Percentiles rank a stretch among this genome's conserved stretches.
These are phyloP conservation scores for Pteromalus puparum DNA, from an alignment of 1,140 invertebrate genomes.

Conservation along the genomic window DNA sequence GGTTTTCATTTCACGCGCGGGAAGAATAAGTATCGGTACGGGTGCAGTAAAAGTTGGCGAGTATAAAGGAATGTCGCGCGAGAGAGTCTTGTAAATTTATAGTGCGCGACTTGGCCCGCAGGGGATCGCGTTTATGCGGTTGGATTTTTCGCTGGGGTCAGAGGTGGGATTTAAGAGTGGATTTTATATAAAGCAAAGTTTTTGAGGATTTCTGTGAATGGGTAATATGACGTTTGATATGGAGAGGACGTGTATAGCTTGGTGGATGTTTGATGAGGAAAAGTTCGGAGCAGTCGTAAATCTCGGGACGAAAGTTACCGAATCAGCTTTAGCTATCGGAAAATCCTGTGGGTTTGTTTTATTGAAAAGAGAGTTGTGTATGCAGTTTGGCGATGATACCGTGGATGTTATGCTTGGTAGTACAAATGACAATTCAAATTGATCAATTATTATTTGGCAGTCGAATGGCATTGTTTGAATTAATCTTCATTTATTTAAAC, in stretches of 20 bases:
- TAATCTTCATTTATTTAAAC: too few relatives aligned
- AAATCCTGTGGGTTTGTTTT: not conserved
- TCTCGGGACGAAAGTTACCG: not conserved
- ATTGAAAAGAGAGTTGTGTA: too few relatives aligned
- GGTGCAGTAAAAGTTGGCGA: not conserved
- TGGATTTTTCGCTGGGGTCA: not conserved
- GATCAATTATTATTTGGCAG: too few relatives aligned
- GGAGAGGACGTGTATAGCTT: not conserved
- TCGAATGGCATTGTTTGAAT: too few relatives aligned
- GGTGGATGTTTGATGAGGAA: not conserved
- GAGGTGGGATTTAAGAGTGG: not conserved
- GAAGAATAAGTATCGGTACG: not conserved
- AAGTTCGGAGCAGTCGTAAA: not conserved
- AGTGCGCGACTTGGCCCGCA: not conserved
- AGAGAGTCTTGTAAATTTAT: constrained; percentile 6
- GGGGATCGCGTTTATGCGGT: not conserved
- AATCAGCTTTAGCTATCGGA: not conserved
- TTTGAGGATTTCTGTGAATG: not conserved
- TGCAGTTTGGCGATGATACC: too few relatives aligned
- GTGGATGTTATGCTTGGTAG: too few relatives aligned
- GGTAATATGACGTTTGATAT: not conserved
- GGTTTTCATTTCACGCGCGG: too few relatives aligned
- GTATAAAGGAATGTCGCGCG: not conserved
- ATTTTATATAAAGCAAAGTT: not conserved
- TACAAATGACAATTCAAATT: too few relatives aligned